Evolutionary conservation across 2,888 invertebrate genomes (phyloP), one percentile per base, ranked within the genome.

Genomic region (Allophyes oxyacanthae): DNA sequence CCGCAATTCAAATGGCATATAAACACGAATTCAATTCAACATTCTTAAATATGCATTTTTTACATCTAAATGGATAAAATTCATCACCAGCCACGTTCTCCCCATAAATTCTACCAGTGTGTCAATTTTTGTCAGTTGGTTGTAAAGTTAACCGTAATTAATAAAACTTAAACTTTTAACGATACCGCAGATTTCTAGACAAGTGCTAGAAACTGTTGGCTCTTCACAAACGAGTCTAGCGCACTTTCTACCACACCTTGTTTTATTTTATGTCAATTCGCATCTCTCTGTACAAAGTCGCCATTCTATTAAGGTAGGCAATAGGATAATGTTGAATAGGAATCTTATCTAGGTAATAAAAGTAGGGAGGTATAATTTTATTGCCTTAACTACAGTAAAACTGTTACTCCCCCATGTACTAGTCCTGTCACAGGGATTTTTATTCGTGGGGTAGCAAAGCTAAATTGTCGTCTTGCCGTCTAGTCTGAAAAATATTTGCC

Each of bases 201-300:
- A 53, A 57, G 62, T 59, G 28, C 51, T 58, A 58, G 56, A 54
- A 58, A 61, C 48, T 51, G 42, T 71, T 59, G 56, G 48, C 14
- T 67, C 58, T 58, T 66, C 55, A 48, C 69, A 58, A 64, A 69
- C 71, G 49, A 53, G 73, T 71, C 49, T 40, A 9, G 49, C 32
- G 40, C 45, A 55, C 67, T 68, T 68, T 68, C 67, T 71, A 67
- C 52, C 42, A 50, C 49, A 51, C 49, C 67, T 49, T 36, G 50
- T 53, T 67, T 49, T 30, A 67, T 45, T 71, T 42, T 49, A 66
- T 54, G 61, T 42, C 50, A 25, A 42, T 51, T 13, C 26, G 8
- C 34, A n/a, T 32, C 32, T 34, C 13, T 38, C 25, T 30, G 32
- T 37, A 25, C 40, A 26, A 42, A 30, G 14, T 40, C 10, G 7